Conservation (phyloP, 2,797 vertebrate genomes). For the Sebastes hubbsi region DNA sequence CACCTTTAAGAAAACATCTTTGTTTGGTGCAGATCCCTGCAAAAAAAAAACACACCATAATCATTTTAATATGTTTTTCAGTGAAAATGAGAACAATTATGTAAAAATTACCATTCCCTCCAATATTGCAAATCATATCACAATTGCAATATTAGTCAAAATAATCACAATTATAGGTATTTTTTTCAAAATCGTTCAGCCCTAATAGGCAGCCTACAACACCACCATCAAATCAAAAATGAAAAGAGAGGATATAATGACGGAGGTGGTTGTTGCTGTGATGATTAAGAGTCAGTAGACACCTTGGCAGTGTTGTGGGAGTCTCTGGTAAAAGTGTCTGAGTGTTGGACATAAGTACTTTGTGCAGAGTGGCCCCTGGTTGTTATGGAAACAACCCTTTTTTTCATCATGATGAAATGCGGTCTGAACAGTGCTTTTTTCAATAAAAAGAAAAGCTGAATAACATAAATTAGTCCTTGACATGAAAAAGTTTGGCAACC, state of each 20-base stretch:
- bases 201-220: not conserved
- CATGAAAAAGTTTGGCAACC: slow-evolving; percentile 2
- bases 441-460: not conserved
- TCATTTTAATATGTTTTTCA: too few relatives aligned
- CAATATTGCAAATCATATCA: too few relatives aligned
- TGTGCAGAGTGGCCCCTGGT: slow-evolving; percentile 33
- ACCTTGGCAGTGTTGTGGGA: not conserved
- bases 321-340: slow-evolving; percentile 11
- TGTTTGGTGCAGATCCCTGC: too few relatives aligned
- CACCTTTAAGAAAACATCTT: too few relatives aligned
- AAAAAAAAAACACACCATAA: too few relatives aligned
- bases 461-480: slow-evolving; percentile 11
- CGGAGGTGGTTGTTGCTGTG: not conserved
- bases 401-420: slow-evolving; percentile 16
- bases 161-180: too few relatives aligned
- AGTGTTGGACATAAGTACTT: slow-evolving; percentile 13
- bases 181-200: too few relatives aligned
- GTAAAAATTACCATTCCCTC: too few relatives aligned
- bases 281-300: not conserved
- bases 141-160: too few relatives aligned
- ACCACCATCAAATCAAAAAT: too few relatives aligned
- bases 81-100: too few relatives aligned
- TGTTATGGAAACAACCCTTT: slow-evolving; percentile 51
- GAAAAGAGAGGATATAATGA: not conserved
- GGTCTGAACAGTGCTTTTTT: slow-evolving; percentile 3